Evolutionary conservation across 1,140 invertebrate species (phyloP), one percentile per base, ranked within the genome.

Genomic region (Scaptomyza graminum): DNA sequence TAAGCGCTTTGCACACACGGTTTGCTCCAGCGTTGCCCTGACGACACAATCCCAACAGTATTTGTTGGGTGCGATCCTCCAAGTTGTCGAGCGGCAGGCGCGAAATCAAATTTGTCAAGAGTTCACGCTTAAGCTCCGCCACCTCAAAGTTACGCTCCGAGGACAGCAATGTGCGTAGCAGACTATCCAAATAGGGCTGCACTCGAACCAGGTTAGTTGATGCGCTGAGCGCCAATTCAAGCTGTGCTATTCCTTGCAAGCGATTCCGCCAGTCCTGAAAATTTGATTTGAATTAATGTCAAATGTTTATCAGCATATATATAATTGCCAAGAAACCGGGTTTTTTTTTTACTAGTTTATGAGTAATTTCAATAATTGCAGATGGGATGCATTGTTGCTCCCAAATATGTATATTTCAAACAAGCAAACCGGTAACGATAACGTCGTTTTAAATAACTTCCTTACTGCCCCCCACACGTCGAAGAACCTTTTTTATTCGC

Each of bases 101-200:
- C 39, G 91, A 79, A 47, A 92, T 92, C 4, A 92, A 62, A 73
- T 92, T 92, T 4, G 87, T 68, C 56, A 92, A 59, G n/a, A 92
- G 22, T 9, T 83, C 80, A 1, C 81, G 72, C 52, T 92, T 92
- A 1, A 90, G 79, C 15, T 92, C 90, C 2, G 90, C 74, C 13
- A 93, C 90, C 31, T 91, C 81, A 1, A 78, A 63, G 57, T 91
- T 78, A 7, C 91, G 85, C 54, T 92, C 91, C 5, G 92, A 92
- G 3, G 90, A 91, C 9, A 93, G 92, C 66, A 96, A 84, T 0
- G 93, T 93, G 60, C 93, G 93, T 44, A 96, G 92, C 59, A 96
- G 93, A 54, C 94, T 93, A 61, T 94, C 93, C 74, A 95, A 92
- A 88, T 95, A 92, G 1, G 94, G 93, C 72, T 94, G 93, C 18